Conservation (phyloP, 2,113 vertebrate genomes). For the Siniperca knerii region DNA sequence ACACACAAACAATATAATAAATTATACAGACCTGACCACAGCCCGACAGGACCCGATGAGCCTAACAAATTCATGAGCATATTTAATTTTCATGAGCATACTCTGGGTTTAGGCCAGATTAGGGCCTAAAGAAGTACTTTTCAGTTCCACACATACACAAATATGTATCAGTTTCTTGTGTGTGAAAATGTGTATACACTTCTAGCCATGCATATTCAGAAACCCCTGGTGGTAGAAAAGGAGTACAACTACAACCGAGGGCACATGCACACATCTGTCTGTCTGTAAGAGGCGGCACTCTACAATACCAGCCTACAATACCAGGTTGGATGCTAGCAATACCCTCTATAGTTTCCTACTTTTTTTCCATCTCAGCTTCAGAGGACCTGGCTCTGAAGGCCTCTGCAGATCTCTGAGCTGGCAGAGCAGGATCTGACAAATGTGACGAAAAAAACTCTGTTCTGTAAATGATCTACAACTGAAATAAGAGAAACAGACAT, state of each 20-base stretch:
- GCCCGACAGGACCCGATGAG: neutral
- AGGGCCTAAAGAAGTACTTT: neutral
- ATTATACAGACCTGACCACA: neutral
- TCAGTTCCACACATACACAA: neutral
- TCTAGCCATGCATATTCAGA: neutral
- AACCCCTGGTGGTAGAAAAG: neutral
- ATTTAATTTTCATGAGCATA: conserved; percentile 2
- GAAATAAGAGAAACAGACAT: neutral
- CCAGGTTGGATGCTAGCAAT: conserved; percentile 15
- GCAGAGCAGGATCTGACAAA: conserved; percentile 2
- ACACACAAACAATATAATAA: neutral
- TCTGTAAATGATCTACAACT: neutral
- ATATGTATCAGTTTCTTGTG: neutral
- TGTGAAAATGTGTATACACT: neutral
- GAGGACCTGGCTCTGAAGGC: neutral
- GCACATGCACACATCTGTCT: neutral
- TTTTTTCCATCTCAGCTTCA: neutral
- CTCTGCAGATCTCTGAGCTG: conserved; percentile 5
- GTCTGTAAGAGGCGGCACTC: neutral
- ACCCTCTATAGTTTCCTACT: neutral
- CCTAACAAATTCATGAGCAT: neutral
- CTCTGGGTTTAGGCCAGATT: neutral
- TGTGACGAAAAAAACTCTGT: neutral
- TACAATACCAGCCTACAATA: neutral
- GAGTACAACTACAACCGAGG: neutral